These are phyloP conservation scores for Athalia circularis DNA, from an alignment of 2,888 invertebrate species.

Conservation along the genomic window DNA sequence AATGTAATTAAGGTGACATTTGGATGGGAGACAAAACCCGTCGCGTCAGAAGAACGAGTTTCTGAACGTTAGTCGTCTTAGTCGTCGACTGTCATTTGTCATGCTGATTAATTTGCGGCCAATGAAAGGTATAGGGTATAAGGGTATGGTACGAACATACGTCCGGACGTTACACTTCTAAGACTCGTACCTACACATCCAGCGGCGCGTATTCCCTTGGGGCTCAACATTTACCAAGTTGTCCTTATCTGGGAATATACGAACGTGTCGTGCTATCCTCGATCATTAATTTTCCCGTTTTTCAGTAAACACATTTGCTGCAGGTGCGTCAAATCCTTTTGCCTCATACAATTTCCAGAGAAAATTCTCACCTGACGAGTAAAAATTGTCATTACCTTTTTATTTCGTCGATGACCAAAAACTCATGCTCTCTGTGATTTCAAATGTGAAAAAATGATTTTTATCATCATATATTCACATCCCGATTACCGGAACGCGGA, in stretches of 20 bases:
- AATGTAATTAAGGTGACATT: conserved; percentile 70
- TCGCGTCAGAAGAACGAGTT: conserved; percentile 30
- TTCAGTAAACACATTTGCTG: conserved; percentile 13
- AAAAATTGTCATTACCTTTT: too few species aligned
- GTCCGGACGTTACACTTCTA: neutral
- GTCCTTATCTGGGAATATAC: neutral
- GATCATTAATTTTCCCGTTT: conserved; percentile 28
- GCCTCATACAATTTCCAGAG: too few species aligned
- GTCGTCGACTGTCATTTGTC: conserved; percentile 58
- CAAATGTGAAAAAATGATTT: neutral
- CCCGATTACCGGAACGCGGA: neutral
- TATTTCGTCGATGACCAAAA: too few species aligned
- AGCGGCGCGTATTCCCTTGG: neutral
- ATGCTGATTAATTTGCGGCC: conserved; percentile 66
- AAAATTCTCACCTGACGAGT: too few species aligned
- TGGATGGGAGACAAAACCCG: conserved; percentile 42
- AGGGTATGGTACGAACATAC: neutral
- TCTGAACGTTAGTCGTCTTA: conserved; percentile 13
- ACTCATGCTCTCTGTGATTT: too few species aligned
- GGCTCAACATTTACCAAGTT: conserved; percentile 22
- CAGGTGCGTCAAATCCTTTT: neutral
- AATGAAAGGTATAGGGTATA: conserved; percentile 13
- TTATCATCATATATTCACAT: neutral
- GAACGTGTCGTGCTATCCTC: neutral
- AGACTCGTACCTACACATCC: neutral